Evolutionary conservation across 2,888 invertebrate species (phyloP).

Genomic region (Sphinx pinastri): DNA sequence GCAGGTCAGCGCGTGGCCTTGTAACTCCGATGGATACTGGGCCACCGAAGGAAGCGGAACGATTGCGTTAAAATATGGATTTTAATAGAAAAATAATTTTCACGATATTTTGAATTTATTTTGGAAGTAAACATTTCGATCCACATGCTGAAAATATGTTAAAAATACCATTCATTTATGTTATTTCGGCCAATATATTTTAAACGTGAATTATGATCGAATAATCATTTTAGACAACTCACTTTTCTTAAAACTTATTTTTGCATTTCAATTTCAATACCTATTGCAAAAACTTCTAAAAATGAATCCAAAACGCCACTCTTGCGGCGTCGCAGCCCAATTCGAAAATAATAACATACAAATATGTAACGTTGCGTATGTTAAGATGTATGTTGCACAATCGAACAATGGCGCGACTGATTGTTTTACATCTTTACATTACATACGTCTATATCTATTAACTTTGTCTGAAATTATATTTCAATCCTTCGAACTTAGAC

Average conservation of each 20-base stretch:
- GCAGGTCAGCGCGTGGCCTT: slow-evolving; percentile 48
- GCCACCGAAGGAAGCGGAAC: slow-evolving; percentile 43
- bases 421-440: slow-evolving; percentile 5
- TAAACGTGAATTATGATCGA: too few relatives aligned
- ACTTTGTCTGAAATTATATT: neutral
- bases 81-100: neutral
- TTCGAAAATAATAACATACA: slow-evolving; percentile 17
- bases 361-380: slow-evolving; percentile 13
- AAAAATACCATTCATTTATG: too few relatives aligned
- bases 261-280: too few relatives aligned
- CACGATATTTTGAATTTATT: neutral
- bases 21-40: slow-evolving; percentile 52
- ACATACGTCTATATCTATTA: neutral
- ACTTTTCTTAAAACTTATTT: too few relatives aligned
- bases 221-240: too few relatives aligned
- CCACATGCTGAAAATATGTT: too few relatives aligned
- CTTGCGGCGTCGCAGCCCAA: neutral
- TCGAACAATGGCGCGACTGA: slow-evolving; percentile 5
- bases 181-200: too few relatives aligned
- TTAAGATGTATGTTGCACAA: neutral
- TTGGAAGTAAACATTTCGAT: neutral
- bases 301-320: slow-evolving; percentile 11
- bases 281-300: too few relatives aligned
- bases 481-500: too few relatives aligned
- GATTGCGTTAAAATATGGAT: neutral